A percentile compares a stretch with the other conserved stretches of the same genome.
Evolutionary conservation across 2,797 vertebrate genomes (phyloP).

Genomic region (Peromyscus nudipes): DNA sequence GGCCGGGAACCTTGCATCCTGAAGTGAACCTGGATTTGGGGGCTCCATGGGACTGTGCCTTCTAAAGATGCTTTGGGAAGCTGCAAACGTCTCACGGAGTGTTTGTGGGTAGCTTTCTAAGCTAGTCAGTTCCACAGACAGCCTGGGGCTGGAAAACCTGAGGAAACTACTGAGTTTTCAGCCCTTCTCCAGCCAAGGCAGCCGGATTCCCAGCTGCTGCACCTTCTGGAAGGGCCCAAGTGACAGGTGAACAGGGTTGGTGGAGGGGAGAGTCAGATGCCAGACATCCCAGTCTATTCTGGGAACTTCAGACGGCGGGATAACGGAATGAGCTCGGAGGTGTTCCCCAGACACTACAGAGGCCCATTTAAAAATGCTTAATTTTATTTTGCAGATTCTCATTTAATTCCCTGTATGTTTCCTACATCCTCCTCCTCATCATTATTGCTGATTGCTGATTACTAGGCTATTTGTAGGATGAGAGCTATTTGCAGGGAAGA

Average conservation of each 20-base stretch:
- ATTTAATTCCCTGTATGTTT: constrained; percentile 68
- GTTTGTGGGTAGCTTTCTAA: neutral
- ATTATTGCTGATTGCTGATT: constrained; percentile 63
- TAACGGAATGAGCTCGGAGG: neutral
- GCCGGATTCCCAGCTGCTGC: neutral
- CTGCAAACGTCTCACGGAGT: neutral
- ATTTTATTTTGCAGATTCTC: constrained; percentile 64
- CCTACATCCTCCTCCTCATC: constrained; percentile 64
- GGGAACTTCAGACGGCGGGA: neutral
- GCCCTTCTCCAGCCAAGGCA: neutral
- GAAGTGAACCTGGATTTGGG: neutral
- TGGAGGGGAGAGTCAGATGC: neutral
- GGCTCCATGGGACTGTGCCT: neutral
- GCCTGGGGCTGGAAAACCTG: neutral
- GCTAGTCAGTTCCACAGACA: neutral
- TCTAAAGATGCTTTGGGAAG: neutral
- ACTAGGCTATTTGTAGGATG: constrained; percentile 59
- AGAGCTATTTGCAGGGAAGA: constrained; percentile 73
- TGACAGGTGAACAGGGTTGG: neutral
- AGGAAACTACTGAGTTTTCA: neutral
- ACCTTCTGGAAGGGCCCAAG: neutral
- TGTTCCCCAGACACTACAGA: neutral
- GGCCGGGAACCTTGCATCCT: neutral
- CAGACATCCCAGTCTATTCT: neutral
- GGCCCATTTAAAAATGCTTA: constrained; percentile 65